Conservation (phyloP, 2,113 vertebrate genomes). For the Mesembrinibis cayennensis region DNA sequence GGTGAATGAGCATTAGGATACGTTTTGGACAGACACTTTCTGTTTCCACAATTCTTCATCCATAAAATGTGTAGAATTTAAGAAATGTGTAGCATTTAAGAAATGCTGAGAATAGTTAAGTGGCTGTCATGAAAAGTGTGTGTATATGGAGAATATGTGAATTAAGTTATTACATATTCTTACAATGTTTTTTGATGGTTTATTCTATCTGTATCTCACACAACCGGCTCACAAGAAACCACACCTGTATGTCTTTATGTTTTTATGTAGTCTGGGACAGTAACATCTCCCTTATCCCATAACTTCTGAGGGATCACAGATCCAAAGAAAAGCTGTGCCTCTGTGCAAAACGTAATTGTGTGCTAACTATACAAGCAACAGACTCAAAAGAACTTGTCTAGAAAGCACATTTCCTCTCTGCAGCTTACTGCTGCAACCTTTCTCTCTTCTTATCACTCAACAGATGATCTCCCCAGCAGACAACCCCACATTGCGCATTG, state of each 20-base stretch:
- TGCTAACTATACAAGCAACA: not conserved
- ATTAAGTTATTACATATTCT: not conserved
- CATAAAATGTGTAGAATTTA: not conserved
- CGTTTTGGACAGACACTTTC: not conserved
- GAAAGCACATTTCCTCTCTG: not conserved
- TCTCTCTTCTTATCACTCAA: not conserved
- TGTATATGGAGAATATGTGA: not conserved
- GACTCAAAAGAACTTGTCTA: not conserved
- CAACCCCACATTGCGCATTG: not conserved
- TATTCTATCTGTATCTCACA: not conserved
- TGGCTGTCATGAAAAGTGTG: not conserved
- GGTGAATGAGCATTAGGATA: not conserved
- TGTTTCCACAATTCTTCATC: not conserved
- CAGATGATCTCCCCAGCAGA: not conserved
- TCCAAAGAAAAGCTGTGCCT: not conserved
- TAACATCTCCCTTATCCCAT: not conserved
- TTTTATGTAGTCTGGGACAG: not conserved
- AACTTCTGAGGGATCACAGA: not conserved
- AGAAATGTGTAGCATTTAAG: not conserved
- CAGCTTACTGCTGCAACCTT: not conserved
- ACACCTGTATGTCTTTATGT: not conserved
- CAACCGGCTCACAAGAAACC: not conserved
- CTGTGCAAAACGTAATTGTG: not conserved
- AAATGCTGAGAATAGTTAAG: not conserved
- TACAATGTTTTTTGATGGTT: not conserved